Base-by-base conservation (phyloP, 2,888 invertebrate genomes). In the Endotricha flammealis region DNA sequence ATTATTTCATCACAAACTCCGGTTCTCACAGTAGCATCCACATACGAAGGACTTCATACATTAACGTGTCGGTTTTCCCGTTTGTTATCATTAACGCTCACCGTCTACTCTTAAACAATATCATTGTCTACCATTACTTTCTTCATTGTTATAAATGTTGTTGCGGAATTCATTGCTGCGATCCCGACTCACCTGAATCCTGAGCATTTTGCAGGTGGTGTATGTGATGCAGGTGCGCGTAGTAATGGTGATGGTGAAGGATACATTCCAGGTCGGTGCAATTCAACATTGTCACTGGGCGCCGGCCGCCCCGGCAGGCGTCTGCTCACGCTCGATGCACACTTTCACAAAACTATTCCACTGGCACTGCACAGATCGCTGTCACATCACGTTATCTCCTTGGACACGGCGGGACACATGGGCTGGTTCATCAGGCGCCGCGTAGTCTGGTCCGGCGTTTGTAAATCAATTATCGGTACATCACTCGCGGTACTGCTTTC, bases 181-280 rank as follows among this genome's bases (percentile, higher is more conserved):
- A 32, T 12, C 10, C 7, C n/a, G 44, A 53, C 71, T 55, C 66
- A 89, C 91, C 90, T 83, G 89, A 83, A 57, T 90, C 90, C 76
- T 91, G 88, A 48, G 88, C 89, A 74, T 88, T 90, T 71, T 91
- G 90, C 64, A 91, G 86, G 70, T 91, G 91, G 70, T 91, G 90
- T 53, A 91, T 85, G 70, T 91, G 91, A 68, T 92, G 91, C 58
- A 91, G 87, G 79, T 92, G 92, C 44, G 91, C 91, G 70, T 92
- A 91, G 69, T 91, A 91, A 67, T 92, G 91, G 65, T 91, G 91
- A 68, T 92, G 91, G 78, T 92, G 92, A 69, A 92, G 81, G 72
- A 92, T 91, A 86, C 92, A 92, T 86, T 92, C 92, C 85, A 92
- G 87, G 88, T 92, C 92, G 53, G 92, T 92, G 81, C 92, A 92